Evolutionary conservation across 2,888 invertebrate genomes (phyloP), one percentile per base, ranked within the genome.

Genomic region (Pseudococcus longispinus): DNA sequence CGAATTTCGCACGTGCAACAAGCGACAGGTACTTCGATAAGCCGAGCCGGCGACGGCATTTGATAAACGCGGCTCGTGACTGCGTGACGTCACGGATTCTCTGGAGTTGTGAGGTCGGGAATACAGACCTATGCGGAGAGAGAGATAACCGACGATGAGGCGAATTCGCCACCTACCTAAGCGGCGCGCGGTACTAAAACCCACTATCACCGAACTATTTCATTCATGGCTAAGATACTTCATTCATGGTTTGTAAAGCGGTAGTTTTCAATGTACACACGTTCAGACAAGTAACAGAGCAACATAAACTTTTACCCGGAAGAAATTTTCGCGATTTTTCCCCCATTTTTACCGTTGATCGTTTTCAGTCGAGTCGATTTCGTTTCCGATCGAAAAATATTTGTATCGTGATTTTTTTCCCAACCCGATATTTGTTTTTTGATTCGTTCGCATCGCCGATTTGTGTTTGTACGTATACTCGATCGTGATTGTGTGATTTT

Each of bases 111-210:
- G 70, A 37, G 84, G 70, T 70, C 77, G 74, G 46, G 86, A 86
- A 77, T 77, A 42, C 42, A 80, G 42, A 85, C 44, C 84, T 55
- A 84, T 84, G 18, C 70, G 84, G 42, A 23, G 60, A 23, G 23
- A 86, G 77, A 86, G 86, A 86, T 86, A 86, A 74, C 80, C 86
- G 55, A 80, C 86, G 86, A 80, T 86, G 86, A 86, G 86, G 86
- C 86, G 86, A 86, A 86, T 86, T 86, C 80, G 86, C 86, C 86
- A 86, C 86, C 86, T 86, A 86, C 86, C 80, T 86, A 86, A 86
- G 86, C 86, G 86, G 86, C 86, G 86, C 86, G 86, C 86, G 86
- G 74, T 86, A 77, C 86, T 86, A 51, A 80, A 86, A 86, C 86
- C 86, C 86, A 86, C 86, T 86, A 86, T 86, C 86, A 55, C 77